Conservation (phyloP, 1,140 invertebrate genomes). For the Heliconius hermathena region DNA sequence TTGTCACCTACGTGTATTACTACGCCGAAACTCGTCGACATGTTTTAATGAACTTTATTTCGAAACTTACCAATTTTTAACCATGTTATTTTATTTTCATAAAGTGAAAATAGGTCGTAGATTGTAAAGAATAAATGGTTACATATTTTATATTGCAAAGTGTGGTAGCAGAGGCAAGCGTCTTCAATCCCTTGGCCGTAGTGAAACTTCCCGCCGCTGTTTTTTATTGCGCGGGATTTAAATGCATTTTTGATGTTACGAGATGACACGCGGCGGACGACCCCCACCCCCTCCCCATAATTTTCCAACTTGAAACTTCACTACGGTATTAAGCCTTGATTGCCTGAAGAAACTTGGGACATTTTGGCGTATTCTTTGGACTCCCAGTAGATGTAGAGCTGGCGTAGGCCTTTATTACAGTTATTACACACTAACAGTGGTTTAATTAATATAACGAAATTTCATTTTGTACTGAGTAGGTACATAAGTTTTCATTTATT, state of each 20-base stretch:
- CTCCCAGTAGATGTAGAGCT: constrained; percentile 74
- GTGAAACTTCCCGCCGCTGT: constrained; percentile 77
- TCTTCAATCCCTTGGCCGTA: constrained; percentile 73
- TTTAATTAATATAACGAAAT: constrained; percentile 66
- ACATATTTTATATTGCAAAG: constrained; percentile 68
- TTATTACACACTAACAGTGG: constrained; percentile 70
- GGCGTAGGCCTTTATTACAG: constrained; percentile 72
- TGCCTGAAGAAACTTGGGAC: constrained; percentile 81
- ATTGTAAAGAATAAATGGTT: constrained; percentile 57
- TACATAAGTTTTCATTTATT: too few species aligned
- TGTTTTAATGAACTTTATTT: neutral
- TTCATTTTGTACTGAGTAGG: neutral
- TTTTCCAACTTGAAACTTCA: constrained; percentile 80
- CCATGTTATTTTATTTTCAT: neutral
- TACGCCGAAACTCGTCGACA: neutral
- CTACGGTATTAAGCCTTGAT: constrained; percentile 81
- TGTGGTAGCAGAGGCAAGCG: constrained; percentile 60
- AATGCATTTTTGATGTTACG: constrained; percentile 82
- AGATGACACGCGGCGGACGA: constrained; percentile 80
- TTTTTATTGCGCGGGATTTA: constrained; percentile 82
- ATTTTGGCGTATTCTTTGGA: constrained; percentile 80
- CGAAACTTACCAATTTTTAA: neutral
- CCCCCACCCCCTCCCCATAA: constrained; percentile 71
- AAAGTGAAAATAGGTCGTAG: constrained; percentile 49
- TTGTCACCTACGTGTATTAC: neutral